Evolutionary conservation across 1,140 invertebrate genomes (phyloP).

Genomic region (Drosophila nannoptera): DNA sequence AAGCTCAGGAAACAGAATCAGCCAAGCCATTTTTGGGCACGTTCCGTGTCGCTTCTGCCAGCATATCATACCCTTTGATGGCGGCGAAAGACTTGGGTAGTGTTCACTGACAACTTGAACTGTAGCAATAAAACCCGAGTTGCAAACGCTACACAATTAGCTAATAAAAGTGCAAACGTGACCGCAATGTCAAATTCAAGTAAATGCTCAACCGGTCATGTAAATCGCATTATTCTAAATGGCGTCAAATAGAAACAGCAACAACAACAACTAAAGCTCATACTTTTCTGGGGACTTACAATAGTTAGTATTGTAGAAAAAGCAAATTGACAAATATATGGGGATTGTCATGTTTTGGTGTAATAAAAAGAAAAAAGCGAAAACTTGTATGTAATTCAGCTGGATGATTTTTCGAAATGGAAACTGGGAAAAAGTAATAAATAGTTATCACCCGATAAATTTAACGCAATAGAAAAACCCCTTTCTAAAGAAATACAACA

Average conservation of each 20-base stretch:
- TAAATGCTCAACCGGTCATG: conserved; percentile 53
- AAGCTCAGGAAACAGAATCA: neutral
- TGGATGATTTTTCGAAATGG: too few relatives aligned
- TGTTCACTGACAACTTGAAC: conserved; percentile 17
- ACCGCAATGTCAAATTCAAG: conserved; percentile 56
- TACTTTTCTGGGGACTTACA: conserved; percentile 21
- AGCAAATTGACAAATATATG: conserved; percentile 14
- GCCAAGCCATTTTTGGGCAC: too few relatives aligned
- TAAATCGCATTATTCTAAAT: conserved; percentile 63
- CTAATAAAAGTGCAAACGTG: conserved; percentile 68
- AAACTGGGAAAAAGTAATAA: neutral
- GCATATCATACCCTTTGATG: conserved; percentile 7
- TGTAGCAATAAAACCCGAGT: conserved; percentile 30
- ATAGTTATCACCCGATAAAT: neutral
- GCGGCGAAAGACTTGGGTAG: neutral
- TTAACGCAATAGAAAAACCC: too few relatives aligned
- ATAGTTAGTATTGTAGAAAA: conserved; percentile 5
- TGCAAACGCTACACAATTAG: conserved; percentile 50
- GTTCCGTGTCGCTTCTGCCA: neutral
- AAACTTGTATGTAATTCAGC: neutral
- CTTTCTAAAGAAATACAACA: too few relatives aligned
- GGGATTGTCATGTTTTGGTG: conserved; percentile 17
- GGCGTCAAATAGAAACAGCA: conserved; percentile 23
- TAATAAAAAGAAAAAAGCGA: neutral
- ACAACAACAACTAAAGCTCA: conserved; percentile 4